These are phyloP conservation scores for Plectropomus leopardus DNA, from an alignment of 2,113 vertebrate genomes.

Conservation along the genomic window DNA sequence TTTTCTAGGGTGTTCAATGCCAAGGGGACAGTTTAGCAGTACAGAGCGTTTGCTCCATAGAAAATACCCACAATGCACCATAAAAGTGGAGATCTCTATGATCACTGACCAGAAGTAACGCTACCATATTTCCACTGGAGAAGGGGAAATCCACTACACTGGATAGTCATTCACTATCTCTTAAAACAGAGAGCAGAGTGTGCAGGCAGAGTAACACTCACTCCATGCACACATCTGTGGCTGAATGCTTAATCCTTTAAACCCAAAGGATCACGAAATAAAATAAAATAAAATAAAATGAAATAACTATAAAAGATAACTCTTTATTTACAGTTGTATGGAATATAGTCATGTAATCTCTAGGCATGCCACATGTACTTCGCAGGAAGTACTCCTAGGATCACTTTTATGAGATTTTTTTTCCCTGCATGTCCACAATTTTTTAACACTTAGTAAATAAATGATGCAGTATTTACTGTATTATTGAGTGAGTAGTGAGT, in stretches of 20 bases:
- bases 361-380: too few relatives aligned
- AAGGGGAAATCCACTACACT: constrained; percentile 17
- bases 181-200: background rate
- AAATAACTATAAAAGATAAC: too few relatives aligned
- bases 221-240: constrained; percentile 11
- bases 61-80: constrained; percentile 37
- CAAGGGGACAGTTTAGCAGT: constrained; percentile 44
- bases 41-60: background rate
- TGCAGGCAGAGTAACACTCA: constrained; percentile 36
- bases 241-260: background rate
- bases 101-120: constrained; percentile 58
- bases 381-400: too few relatives aligned
- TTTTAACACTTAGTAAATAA: too few relatives aligned
- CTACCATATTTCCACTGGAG: background rate
- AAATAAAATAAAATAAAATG: too few relatives aligned
- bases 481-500: too few relatives aligned
- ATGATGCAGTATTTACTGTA: too few relatives aligned
- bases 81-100: constrained; percentile 39
- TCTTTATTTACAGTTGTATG: too few relatives aligned
- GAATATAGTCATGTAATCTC: too few relatives aligned
- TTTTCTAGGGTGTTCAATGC: constrained; percentile 38
- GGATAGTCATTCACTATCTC: background rate
- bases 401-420: too few relatives aligned
- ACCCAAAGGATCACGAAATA: too few relatives aligned
- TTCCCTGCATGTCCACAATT: too few relatives aligned